A percentile compares a stretch with the other conserved stretches of the same genome.
Evolutionary conservation across 2,113 vertebrate genomes (phyloP).

Genomic region (Dicrurus megarhynchus): DNA sequence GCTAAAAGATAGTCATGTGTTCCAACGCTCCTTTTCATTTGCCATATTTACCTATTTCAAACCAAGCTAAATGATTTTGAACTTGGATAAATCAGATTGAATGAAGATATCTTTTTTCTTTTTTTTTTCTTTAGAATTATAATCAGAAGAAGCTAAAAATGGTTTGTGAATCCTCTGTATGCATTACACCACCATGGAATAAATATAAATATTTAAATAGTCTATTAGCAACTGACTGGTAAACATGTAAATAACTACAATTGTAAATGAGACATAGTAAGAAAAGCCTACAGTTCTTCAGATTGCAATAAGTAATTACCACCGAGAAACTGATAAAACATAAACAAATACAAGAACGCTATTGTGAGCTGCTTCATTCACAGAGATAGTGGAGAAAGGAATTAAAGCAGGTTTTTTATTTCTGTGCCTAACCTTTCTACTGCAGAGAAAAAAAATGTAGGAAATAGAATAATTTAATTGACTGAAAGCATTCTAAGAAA

Average conservation of each 20-base stretch:
- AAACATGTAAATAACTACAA: slow-evolving; percentile 2
- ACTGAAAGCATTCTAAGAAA: background rate
- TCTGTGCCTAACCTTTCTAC: background rate
- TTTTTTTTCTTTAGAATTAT: background rate
- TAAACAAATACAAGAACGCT: background rate
- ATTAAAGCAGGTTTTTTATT: background rate
- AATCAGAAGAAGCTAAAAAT: background rate
- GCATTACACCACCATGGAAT: background rate
- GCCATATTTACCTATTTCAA: background rate
- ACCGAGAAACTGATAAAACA: background rate
- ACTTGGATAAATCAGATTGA: background rate
- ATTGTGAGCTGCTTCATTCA: background rate
- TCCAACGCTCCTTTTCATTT: background rate
- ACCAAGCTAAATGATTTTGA: background rate
- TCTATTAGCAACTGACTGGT: background rate
- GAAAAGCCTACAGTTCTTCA: background rate
- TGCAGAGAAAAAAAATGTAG: background rate
- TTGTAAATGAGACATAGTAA: background rate
- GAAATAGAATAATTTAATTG: background rate
- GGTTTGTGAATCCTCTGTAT: background rate
- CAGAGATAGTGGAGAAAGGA: background rate
- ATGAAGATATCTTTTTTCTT: background rate
- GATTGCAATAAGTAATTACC: background rate
- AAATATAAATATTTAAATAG: slow-evolving; percentile 24
- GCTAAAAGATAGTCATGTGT: background rate